Evolutionary conservation across 2,113 vertebrate species (phyloP).

Genomic region (Eublepharis macularius): DNA sequence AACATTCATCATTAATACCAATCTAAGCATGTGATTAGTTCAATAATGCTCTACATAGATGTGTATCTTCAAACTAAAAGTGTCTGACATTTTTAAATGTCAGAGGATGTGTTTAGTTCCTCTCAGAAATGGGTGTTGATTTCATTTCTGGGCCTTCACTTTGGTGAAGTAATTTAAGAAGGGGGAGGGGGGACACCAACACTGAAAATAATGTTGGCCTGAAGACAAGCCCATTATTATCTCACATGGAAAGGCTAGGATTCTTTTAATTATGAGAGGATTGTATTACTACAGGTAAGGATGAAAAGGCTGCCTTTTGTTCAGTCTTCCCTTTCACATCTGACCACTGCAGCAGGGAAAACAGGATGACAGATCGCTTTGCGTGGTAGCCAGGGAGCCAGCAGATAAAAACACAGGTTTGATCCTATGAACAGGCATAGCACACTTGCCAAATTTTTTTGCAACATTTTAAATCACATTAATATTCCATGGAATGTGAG

Average conservation of each 20-base stretch:
- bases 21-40: slow-evolving; percentile 42
- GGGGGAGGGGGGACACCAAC: slow-evolving; percentile 8
- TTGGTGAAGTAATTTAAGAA: slow-evolving; percentile 46
- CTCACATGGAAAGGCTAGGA: slow-evolving; percentile 29
- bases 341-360: slow-evolving; percentile 31
- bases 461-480: slow-evolving; percentile 34
- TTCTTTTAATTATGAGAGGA: slow-evolving; percentile 59
- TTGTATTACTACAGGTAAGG: slow-evolving; percentile 23
- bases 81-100: neutral
- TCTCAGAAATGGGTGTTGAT: neutral
- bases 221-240: slow-evolving; percentile 46
- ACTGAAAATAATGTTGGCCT: slow-evolving; percentile 55
- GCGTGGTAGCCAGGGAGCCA: slow-evolving; percentile 23
- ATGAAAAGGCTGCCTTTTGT: slow-evolving; percentile 40
- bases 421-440: slow-evolving; percentile 27
- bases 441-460: slow-evolving; percentile 39
- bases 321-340: slow-evolving; percentile 42
- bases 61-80: neutral
- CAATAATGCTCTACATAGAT: slow-evolving; percentile 41
- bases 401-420: slow-evolving; percentile 46
- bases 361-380: slow-evolving; percentile 22
- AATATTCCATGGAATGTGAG: slow-evolving; percentile 41
- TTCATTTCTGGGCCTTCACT: slow-evolving; percentile 35
- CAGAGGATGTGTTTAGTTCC: neutral
- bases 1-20: neutral